Evolutionary conservation across 1,140 invertebrate species (phyloP).

Genomic region (Microvelia longipes): DNA sequence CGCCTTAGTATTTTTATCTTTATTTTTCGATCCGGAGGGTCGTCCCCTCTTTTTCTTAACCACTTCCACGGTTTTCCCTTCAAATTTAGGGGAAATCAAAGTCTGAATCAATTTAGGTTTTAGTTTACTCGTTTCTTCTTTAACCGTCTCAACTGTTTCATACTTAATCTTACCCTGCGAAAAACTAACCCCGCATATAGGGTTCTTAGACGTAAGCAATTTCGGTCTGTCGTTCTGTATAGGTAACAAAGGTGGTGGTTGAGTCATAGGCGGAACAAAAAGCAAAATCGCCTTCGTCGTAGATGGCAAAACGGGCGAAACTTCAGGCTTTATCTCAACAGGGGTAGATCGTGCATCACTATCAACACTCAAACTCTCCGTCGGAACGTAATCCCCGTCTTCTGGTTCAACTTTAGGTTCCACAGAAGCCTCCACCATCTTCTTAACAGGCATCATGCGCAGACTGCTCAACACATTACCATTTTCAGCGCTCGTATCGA

Average conservation of each 20-base stretch:
- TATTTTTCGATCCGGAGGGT: slow-evolving; percentile 1
- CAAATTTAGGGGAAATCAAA: no score
- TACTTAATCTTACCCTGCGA: slow-evolving; percentile 8
- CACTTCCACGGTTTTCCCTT: slow-evolving; percentile 1
- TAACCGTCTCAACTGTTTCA: slow-evolving; percentile 4
- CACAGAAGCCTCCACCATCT: no score
- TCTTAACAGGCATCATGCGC: slow-evolving; percentile 14
- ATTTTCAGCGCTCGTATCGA: slow-evolving; percentile 14
- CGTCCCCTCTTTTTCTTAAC: slow-evolving; percentile 1
- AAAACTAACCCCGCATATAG: slow-evolving; percentile 9
- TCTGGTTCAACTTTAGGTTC: no score
- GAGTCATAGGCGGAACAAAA: not conserved
- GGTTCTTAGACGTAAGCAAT: no score
- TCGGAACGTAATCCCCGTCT: no score
- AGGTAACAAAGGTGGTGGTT: not conserved
- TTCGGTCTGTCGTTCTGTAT: no score
- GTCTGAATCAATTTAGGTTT: not conserved
- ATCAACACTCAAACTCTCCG: no score
- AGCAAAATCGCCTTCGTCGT: not conserved
- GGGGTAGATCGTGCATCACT: no score
- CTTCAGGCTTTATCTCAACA: no score
- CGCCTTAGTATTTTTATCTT: not conserved
- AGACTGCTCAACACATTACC: slow-evolving; percentile 13
- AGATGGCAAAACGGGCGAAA: not conserved
- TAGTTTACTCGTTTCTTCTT: slow-evolving; percentile 8